Base-by-base conservation (phyloP, 2,797 vertebrate species). In the Silurus lanzhouensis region DNA sequence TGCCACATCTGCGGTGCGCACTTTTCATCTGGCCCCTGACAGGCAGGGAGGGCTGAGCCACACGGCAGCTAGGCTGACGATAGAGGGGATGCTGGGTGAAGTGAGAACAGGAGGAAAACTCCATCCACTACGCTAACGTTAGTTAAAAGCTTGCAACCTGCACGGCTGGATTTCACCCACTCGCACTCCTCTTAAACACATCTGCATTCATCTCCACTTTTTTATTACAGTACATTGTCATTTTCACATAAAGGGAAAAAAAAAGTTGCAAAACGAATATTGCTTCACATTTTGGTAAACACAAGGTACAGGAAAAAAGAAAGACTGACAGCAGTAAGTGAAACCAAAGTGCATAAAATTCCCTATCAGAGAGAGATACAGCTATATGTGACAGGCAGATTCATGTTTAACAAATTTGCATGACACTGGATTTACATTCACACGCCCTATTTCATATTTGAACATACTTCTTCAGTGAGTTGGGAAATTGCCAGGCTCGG, bases 1-100 rank as follows among this genome's bases (percentile, higher is more conserved):
- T 89, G 90, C 90, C 90, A 91, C 90, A 88, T 89, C 86, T 88
- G 88, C 88, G 83, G 89, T 81, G 83, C 79, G 83, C 89, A 89
- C 89, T 91, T 89, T 90, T 90, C 89, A 90, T 90, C 90, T 90
- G 86, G 89, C 83, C 88, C 81, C 84, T 87, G 83, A 88, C 84
- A 78, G 88, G 84, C 83, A 89, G 86, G 78, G 84, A 83, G 82
- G 83, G 83, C 52, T 22, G 79, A 83, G 81, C 61, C 58, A 38
- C 82, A 46, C 81, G n/a, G 64, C 70, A 46, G 71, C 84, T 82
- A 25, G 77, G 79, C 84, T 31, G 63, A 87, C 78, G 84, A 84
- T 89, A 87, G 63, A 68, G 82, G 63, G 83, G 46, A 88, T 67
- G 86, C 83, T 72, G 86, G 79, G 88, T 71, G 83, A 20, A 76